Percentiles rank a stretch among this genome's conserved stretches.
These are phyloP conservation scores for Bedellia somnulentella DNA, from an alignment of 2,888 invertebrate species.

Conservation along the genomic window DNA sequence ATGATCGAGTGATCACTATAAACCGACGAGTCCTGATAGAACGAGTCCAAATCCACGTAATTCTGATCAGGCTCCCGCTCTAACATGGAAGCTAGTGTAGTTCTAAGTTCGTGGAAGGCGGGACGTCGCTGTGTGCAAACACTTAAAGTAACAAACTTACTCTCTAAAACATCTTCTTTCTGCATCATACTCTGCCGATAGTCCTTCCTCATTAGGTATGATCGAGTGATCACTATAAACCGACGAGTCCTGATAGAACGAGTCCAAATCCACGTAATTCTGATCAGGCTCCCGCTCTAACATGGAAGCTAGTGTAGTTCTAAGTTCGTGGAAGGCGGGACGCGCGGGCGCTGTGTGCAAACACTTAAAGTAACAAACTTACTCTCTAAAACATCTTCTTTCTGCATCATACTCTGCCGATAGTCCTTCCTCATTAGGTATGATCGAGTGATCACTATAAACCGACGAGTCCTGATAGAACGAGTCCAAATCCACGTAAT, in stretches of 20 bases:
- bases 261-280: too few species aligned
- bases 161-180: constrained; percentile 47
- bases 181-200: constrained; percentile 48
- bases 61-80: too few species aligned
- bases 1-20: constrained; percentile 56
- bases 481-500: constrained; percentile 70
- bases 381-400: constrained; percentile 46
- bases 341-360: too few species aligned
- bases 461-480: constrained; percentile 66
- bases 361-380: constrained; percentile 16
- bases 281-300: too few species aligned
- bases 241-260: too few species aligned
- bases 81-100: too few species aligned
- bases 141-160: constrained; percentile 21
- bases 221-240: constrained; percentile 57
- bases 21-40: constrained; percentile 65
- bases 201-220: constrained; percentile 48
- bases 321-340: too few species aligned
- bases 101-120: too few species aligned
- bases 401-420: constrained; percentile 51
- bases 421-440: constrained; percentile 48
- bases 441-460: constrained; percentile 54
- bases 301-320: too few species aligned
- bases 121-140: too few species aligned
- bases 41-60: constrained; percentile 70